Conservation (phyloP, 1,140 invertebrate genomes). For the Homalodisca vitripennis region DNA sequence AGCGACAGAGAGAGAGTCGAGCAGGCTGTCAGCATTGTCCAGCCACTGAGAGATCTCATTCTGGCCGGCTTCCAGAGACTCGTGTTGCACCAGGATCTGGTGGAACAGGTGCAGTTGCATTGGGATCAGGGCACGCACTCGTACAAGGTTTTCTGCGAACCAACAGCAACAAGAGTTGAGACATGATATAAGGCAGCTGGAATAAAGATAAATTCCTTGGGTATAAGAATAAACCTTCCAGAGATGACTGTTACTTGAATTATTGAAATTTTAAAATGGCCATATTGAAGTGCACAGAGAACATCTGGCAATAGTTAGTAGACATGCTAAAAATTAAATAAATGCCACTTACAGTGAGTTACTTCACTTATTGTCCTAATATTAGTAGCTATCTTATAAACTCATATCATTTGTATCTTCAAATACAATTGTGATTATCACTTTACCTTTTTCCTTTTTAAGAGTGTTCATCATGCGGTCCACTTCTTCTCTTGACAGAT, state of each 20-base stretch:
- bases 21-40: conserved; percentile 73
- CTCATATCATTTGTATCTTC: too few relatives aligned
- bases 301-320: too few relatives aligned
- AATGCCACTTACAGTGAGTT: too few relatives aligned
- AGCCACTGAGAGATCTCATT: conserved; percentile 84
- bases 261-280: too few relatives aligned
- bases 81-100: conserved; percentile 85
- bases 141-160: conserved; percentile 70
- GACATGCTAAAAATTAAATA: too few relatives aligned
- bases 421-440: not conserved
- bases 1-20: conserved; percentile 60
- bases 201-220: too few relatives aligned
- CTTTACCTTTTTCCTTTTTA: conserved; percentile 74
- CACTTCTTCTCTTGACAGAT: conserved; percentile 86
- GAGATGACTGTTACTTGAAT: too few relatives aligned
- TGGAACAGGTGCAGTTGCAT: conserved; percentile 76
- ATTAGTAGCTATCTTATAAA: not conserved
- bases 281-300: too few relatives aligned
- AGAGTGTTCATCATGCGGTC: conserved; percentile 86
- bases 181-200: too few relatives aligned
- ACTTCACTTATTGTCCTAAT: too few relatives aligned
- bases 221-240: too few relatives aligned
- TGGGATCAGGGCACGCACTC: conserved; percentile 76
- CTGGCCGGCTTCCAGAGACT: conserved; percentile 84
- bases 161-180: too few relatives aligned